These are phyloP conservation scores for Mamestra brassicae DNA, from an alignment of 2,888 invertebrate genomes.

Conservation along the genomic window DNA sequence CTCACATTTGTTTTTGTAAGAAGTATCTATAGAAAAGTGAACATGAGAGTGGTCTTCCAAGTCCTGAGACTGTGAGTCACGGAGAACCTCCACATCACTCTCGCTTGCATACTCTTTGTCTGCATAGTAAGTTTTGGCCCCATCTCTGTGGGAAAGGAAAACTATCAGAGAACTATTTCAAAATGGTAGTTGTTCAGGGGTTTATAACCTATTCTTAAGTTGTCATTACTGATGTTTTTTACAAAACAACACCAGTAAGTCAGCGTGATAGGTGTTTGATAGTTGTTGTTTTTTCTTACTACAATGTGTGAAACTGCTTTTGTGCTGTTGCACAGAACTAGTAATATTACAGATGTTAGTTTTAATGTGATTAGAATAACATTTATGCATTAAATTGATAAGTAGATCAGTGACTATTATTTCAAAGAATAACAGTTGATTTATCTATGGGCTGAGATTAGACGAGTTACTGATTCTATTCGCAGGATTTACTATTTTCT, in stretches of 20 bases:
- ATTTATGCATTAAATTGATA: neutral
- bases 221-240: neutral
- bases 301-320: too few relatives aligned
- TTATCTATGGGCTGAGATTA: neutral
- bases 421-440: neutral
- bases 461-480: neutral
- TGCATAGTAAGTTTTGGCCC: conserved; percentile 78
- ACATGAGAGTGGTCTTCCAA: conserved; percentile 88
- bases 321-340: neutral
- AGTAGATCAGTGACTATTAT: too few relatives aligned
- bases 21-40: conserved; percentile 87
- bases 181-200: neutral
- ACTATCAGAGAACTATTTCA: too few relatives aligned
- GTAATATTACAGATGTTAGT: too few relatives aligned
- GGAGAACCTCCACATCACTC: conserved; percentile 81
- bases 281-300: too few relatives aligned
- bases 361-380: neutral
- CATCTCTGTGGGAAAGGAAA: conserved; percentile 75
- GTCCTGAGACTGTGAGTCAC: conserved; percentile 80
- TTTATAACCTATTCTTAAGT: neutral
- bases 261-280: too few relatives aligned
- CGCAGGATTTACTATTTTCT: neutral
- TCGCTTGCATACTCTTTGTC: conserved; percentile 85
- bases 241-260: too few relatives aligned
- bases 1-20: conserved; percentile 88